Conservation (phyloP, 2,888 invertebrate genomes). For the Macropis europaea region DNA sequence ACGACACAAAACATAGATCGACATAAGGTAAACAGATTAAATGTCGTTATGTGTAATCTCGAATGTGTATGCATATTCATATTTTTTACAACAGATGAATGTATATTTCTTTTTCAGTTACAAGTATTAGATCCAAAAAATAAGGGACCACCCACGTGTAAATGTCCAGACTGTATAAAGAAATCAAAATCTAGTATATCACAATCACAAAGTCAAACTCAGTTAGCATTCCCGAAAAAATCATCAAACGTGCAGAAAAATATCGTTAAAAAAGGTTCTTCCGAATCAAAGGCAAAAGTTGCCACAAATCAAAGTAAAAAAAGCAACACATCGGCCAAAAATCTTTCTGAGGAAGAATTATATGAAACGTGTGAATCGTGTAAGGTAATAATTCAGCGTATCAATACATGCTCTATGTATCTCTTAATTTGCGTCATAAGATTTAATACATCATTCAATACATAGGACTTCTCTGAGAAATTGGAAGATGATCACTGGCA, state of each 20-base stretch:
- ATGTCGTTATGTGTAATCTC: neutral
- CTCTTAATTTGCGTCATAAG: neutral
- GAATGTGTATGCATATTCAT: neutral
- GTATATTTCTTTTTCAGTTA: slow-evolving; percentile 58
- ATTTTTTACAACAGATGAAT: neutral
- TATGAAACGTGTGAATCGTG: slow-evolving; percentile 56
- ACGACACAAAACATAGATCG: slow-evolving; percentile 69
- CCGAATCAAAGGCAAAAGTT: slow-evolving; percentile 53
- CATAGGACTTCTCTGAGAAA: slow-evolving; percentile 64
- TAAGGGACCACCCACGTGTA: slow-evolving; percentile 74
- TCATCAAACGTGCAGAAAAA: slow-evolving; percentile 48
- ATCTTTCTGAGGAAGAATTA: slow-evolving; percentile 57
- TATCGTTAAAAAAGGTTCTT: slow-evolving; percentile 50
- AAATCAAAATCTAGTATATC: slow-evolving; percentile 66
- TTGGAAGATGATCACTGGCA: slow-evolving; percentile 60
- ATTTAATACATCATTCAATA: slow-evolving; percentile 12
- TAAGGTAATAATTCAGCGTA: slow-evolving; percentile 51
- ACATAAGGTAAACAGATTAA: slow-evolving; percentile 69
- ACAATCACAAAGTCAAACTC: slow-evolving; percentile 58
- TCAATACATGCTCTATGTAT: slow-evolving; percentile 11
- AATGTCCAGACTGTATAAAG: slow-evolving; percentile 76
- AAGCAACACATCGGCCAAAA: slow-evolving; percentile 48
- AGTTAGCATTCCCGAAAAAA: slow-evolving; percentile 60
- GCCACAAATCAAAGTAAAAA: slow-evolving; percentile 62
- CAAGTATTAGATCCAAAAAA: slow-evolving; percentile 76